These are phyloP conservation scores for Alsophila aescularia DNA, from an alignment of 2,888 invertebrate genomes.

Conservation along the genomic window DNA sequence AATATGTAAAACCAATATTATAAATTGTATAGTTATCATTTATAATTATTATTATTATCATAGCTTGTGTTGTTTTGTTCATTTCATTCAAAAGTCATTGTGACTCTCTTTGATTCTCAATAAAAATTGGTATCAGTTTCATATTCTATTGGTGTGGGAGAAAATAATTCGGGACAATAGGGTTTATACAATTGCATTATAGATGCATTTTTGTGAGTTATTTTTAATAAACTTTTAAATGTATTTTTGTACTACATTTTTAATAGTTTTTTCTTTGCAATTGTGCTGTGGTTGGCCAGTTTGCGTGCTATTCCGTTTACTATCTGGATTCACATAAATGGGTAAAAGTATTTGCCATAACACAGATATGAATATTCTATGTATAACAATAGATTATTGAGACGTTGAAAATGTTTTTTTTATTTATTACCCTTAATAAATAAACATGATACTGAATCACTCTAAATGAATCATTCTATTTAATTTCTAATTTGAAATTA, in stretches of 20 bases:
- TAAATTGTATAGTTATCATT: no score
- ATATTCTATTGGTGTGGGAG: conserved; percentile 22
- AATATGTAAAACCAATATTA: no score
- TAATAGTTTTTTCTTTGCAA: conserved; percentile 35
- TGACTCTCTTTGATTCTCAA: background rate
- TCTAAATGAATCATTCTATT: conserved; percentile 10
- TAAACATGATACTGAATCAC: conserved; percentile 11
- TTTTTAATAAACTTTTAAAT: conserved; percentile 26
- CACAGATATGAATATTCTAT: conserved; percentile 51
- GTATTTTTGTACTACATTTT: conserved; percentile 49
- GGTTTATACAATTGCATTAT: conserved; percentile 16
- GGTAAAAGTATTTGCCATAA: conserved; percentile 52
- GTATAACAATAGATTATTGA: conserved; percentile 58
- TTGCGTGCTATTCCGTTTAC: conserved; percentile 15
- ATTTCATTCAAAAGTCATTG: background rate
- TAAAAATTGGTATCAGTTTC: conserved; percentile 1
- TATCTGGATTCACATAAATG: conserved; percentile 32
- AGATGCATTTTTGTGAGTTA: conserved; percentile 18
- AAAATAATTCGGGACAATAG: conserved; percentile 7
- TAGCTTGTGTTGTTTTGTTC: background rate
- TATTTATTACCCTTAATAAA: conserved; percentile 53
- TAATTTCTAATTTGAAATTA: conserved; percentile 12
- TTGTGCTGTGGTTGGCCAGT: conserved; percentile 43
- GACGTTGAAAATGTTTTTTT: conserved; percentile 56
- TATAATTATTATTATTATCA: background rate